A percentile compares a stretch with the other conserved stretches of the same genome.
phyloP scores from a whole-genome alignment of 2,113 vertebrate genomes.

The Pagrus major region DNA sequence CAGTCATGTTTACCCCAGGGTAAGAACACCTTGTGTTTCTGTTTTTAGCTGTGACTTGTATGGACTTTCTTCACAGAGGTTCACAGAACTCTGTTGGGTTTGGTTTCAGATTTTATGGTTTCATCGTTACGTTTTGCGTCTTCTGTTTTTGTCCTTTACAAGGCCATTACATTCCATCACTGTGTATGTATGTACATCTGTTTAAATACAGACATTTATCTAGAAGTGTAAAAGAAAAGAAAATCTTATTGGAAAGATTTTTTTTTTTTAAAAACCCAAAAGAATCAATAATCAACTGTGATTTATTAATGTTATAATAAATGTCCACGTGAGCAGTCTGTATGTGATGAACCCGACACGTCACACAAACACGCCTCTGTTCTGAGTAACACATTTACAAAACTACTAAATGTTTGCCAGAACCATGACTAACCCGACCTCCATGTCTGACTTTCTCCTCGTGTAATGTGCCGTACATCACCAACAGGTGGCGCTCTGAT shows the following conservation, averaged over 20 bases:
- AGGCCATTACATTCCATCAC: no score
- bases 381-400: not conserved
- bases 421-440: not conserved
- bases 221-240: not conserved
- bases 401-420: not conserved
- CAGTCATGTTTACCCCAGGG: not conserved
- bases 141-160: not conserved
- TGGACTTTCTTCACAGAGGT: constrained; percentile 2
- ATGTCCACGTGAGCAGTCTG: not conserved
- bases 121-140: not conserved
- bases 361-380: no score
- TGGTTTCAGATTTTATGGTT: not conserved
- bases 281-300: no score
- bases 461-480: not conserved
- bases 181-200: not conserved
- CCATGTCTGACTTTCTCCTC: no score
- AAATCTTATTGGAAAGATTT: not conserved
- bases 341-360: not conserved
- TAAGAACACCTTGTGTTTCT: constrained; percentile 13
- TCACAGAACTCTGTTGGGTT: constrained; percentile 8
- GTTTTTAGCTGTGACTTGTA: constrained; percentile 36
- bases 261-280: no score
- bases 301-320: not conserved
- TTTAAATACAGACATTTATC: not conserved
- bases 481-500: constrained; percentile 61